Evolutionary conservation across 2,113 vertebrate species (phyloP), one percentile per base, ranked within the genome.

Genomic region (Tragelaphus imberbis): DNA sequence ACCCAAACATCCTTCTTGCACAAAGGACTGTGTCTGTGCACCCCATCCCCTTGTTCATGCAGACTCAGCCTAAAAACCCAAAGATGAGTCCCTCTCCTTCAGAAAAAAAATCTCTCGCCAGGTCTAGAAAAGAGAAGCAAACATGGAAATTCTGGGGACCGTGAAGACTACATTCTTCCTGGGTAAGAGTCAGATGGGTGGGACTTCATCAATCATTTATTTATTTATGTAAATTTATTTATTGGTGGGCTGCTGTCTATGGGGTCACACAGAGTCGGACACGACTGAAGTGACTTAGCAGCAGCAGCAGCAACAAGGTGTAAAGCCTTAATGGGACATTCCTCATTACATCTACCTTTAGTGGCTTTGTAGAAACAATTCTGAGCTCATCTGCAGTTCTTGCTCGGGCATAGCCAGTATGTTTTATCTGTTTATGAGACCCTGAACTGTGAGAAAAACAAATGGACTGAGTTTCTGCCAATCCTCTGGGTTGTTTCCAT

Each of bases 181-280:
- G 23, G 77, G 94, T 88, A 86, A 94, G 92, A 77, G 53, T 81
- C 59, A 75, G 40, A 75, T 79, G 15, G 71, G 59, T 27, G 84
- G 65, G 30, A 58, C 75, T 80, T 63, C 5, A 44, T 56, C 53
- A 11, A 2, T 28, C 58, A 53, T 40, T 71, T 71, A 12, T 68
- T 65, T 68, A 19, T 71, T 11, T 71, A 71, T 11, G 19, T 71
- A 71, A 40, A 40, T 12, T 23, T 71, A 68, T 71, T 71, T 40
- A 71, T 71, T 49, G 49, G 49, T 49, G 49, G 49, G 49, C 49
- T 49, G 49, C 49, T 49, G 49, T 49, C 49, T 49, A 49, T 49
- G 49, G 49, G 49, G 49, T 49, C 2, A 1, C 49, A 49, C 49
- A 49, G 49, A 49, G 49, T 49, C 49, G 3, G 11, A 49, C 49